Base-by-base conservation (phyloP, 2,888 invertebrate species). In the Microplitis deprimator region DNA sequence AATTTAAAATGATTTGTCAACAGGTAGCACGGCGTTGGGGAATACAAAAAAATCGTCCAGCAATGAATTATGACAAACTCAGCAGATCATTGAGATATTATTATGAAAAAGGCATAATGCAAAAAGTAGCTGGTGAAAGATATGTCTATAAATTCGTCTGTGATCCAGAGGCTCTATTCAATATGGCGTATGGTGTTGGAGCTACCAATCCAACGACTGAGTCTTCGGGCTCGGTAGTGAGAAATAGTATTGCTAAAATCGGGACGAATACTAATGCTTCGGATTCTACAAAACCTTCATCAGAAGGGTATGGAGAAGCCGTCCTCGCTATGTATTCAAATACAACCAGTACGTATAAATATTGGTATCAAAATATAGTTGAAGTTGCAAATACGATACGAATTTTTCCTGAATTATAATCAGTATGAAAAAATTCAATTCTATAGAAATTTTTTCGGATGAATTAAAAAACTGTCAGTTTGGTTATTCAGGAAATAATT, bases 101-200 rank as follows among this genome's bases (percentile, higher is more conserved):
- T 89, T 98, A 98, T 89, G 98, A 98, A 90, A 98, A 98, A 89
- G 98, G 98, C n/a, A 98, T 98, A 86, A 98, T 98, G 97, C 98
- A 98, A 91, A 98, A 98, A 90, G 98, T 98, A 0, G 96, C 97
- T 76, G 96, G 98, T 0, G 98, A 98, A 88, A 93, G 98, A 85
- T 98, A 98, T 91, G 98, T 98, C 10, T 98, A 98, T 91, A 97
- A 97, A 88, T 98, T 98, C 89, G 97, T 98, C 1, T 98, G 98
- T 90, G 97, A 98, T 90, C 98, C 98, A 0, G 96, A 96, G 81
- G 96, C 96, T 0, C 90, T 97, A 3, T 96, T 97, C 91, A 96
- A 94, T 85, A 95, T 96, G 95, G 94, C 95, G 7, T 94, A 94
- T 89, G 91, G 91, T 1, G 85, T 88, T 5, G 88, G 87, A 8